Evolutionary conservation across 2,888 invertebrate genomes (phyloP).

Genomic region (Tanytarsus gracilentus): DNA sequence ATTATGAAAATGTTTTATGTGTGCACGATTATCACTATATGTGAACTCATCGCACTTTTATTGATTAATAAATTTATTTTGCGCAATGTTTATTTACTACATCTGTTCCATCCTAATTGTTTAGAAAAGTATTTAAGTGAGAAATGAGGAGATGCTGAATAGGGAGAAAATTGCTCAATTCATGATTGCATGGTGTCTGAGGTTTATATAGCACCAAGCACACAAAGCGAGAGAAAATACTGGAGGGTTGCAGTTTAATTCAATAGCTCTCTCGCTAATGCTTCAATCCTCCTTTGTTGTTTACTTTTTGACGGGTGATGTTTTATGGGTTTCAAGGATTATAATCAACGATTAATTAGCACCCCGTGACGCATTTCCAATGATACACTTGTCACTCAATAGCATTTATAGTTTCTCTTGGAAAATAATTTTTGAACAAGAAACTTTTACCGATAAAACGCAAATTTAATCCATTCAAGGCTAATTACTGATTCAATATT

Average conservation of each 20-base stretch:
- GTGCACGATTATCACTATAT: too few relatives aligned
- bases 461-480: background rate
- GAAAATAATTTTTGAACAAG: background rate
- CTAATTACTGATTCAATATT: conserved; percentile 5
- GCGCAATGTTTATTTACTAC: conserved; percentile 28
- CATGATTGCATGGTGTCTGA: conserved; percentile 28
- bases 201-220: conserved; percentile 4
- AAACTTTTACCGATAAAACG: background rate
- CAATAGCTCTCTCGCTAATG: background rate
- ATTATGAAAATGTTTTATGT: too few relatives aligned
- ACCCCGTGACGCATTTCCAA: conserved; percentile 1
- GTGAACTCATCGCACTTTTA: background rate
- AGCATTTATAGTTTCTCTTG: too few relatives aligned
- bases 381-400: conserved; percentile 9
- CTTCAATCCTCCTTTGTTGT: background rate
- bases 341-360: conserved; percentile 24
- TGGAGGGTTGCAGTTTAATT: background rate
- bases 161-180: conserved; percentile 27
- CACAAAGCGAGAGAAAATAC: background rate
- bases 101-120: conserved; percentile 27
- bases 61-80: conserved; percentile 18
- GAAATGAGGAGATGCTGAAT: background rate
- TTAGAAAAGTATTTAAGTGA: conserved; percentile 19
- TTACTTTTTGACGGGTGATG: conserved; percentile 20
- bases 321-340: conserved; percentile 29